Evolutionary conservation across 2,888 invertebrate genomes (phyloP), one percentile per base, ranked within the genome.

Genomic region (Drosophila prostipennis): DNA sequence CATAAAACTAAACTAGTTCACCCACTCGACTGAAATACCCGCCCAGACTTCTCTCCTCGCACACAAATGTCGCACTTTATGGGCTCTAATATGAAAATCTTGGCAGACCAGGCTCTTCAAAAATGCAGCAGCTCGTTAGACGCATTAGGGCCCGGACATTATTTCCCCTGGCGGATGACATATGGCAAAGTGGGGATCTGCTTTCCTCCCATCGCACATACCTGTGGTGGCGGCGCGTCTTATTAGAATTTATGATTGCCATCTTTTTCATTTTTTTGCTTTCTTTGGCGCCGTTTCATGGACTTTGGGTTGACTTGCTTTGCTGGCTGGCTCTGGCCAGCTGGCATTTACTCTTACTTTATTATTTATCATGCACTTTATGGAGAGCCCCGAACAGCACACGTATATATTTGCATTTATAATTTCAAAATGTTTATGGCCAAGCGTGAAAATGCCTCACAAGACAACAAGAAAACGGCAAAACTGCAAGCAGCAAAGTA

Each of bases 191-290:
- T 40, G 56, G 46, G 48, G 56, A 36, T 36, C 54, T 32, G 37
- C 43, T 29, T 36, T 23, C 57, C 57, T 19, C 39, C 48, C 32
- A 16, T 16, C 29, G 11, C 36, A 54, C 34, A 34, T 67, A 67
- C 65, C 68, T 67, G 48, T 40, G 49, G 32, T 49, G 63, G 53
- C 60, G 60, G 60, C 45, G 45, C 54, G 46, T 73, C 71, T 71
- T 71, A 73, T 71, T 71, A 73, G 74, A 71, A 71, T 71, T 71
- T 71, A 71, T 71, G 71, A 71, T 73, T 63, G 65, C 73, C 70
- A 65, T 64, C 54, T 26, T 26, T 26, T 19, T 19, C 0, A n/a
- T n/a, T 16, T 72, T 72, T 65, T 51, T 49, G 39, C 40, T 63
- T 71, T 72, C 37, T 64, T 36, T n/a, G 60, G 48, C 36, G 65